phyloP scores from a whole-genome alignment of 2,797 vertebrate species.

The Thaleichthys pacificus region DNA sequence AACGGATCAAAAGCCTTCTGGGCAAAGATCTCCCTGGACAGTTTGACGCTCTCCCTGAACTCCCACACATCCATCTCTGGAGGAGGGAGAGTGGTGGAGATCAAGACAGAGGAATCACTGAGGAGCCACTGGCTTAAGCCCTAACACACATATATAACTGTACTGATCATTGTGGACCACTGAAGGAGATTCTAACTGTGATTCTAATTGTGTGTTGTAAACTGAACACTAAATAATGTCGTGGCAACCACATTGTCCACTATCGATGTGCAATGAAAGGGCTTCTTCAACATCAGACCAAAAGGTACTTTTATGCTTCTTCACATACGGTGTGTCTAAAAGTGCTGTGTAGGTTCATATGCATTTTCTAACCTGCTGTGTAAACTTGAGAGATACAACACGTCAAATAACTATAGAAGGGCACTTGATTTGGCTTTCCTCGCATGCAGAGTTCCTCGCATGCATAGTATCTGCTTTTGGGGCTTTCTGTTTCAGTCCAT shows the following conservation, averaged over 20 bases:
- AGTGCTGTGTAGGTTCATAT: conserved; percentile 31
- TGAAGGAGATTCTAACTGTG: not conserved
- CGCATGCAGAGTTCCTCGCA: too few relatives aligned
- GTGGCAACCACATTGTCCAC: conserved; percentile 14
- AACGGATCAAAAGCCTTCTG: conserved; percentile 89
- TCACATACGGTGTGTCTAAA: conserved; percentile 16
- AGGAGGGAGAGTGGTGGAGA: not conserved
- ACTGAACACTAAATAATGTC: conserved; percentile 8
- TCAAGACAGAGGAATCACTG: not conserved
- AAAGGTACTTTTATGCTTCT: conserved; percentile 22
- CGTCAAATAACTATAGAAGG: too few relatives aligned
- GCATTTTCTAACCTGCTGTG: conserved; percentile 44
- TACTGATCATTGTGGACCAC: not conserved
- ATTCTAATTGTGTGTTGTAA: conserved; percentile 4
- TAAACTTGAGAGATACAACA: conserved; percentile 11
- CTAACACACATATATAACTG: too few relatives aligned
- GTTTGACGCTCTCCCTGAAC: conserved; percentile 85
- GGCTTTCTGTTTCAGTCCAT: not conserved
- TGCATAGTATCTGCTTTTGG: not conserved
- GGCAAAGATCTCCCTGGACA: conserved; percentile 90
- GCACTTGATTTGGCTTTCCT: too few relatives aligned
- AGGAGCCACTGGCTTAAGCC: not conserved
- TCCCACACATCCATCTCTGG: conserved; percentile 87
- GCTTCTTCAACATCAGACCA: conserved; percentile 52
- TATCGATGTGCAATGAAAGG: conserved; percentile 52